Evolutionary conservation across 2,888 invertebrate genomes (phyloP), one percentile per base, ranked within the genome.

Genomic region (Steinernema hermaphroditum): DNA sequence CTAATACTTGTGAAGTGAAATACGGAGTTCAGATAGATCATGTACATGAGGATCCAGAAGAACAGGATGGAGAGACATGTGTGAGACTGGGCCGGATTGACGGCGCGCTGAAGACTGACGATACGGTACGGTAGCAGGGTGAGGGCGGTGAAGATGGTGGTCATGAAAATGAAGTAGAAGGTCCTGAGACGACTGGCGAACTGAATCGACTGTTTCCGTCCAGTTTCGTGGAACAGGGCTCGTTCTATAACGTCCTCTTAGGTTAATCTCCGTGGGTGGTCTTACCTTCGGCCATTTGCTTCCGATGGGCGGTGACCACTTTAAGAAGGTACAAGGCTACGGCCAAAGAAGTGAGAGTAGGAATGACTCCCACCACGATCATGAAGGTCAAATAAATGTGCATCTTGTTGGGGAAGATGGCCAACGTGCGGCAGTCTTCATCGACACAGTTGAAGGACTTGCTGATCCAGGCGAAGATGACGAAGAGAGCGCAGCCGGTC

Each of bases 91-190:
- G 34, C n/a, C 12, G 72, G 72, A 24, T 72, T 62, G 68, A 71
- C 43, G 37, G 34, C 37, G 44, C 44, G 74, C 34, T 77, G 70
- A 14, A 80, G 69, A 6, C 78, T 74, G n/a, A 76, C 77, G 27
- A 85, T 72, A 16, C 85, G 77, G 68, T 80, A 85, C 6, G 85
- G 85, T 2, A 85, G 76, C 8, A 85, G 76, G 16, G 85, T 85
- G 27, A 81, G 77, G 2, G 84, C 85, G 68, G 76, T 79, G 68
- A 81, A 79, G 24, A 80, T 70, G 24, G 85, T 86, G 22, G 83
- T 83, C 84, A 86, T 86, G 76, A 85, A 85, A 54, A 85, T 84
- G 78, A 86, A 85, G 71, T 86, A 85, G 75, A 85, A 85, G 19
- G 85, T 84, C 49, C 85, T 75, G 70, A 85, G 77, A 34, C 83